A percentile compares a stretch with the other conserved stretches of the same genome.
Conservation (phyloP, 2,888 invertebrate species). For the Cantharis rustica region DNA sequence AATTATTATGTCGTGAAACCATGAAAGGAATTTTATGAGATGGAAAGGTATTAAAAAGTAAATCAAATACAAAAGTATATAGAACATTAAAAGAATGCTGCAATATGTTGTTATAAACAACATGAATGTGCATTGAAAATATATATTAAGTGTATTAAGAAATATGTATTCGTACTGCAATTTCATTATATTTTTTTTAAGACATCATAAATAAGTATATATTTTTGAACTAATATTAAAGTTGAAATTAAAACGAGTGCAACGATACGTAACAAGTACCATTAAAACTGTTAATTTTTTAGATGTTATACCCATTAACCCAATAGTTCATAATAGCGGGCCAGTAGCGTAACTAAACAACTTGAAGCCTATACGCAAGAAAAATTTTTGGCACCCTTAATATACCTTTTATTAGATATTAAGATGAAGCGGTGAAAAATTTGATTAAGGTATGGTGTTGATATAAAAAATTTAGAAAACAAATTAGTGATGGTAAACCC, state of each 20-base stretch:
- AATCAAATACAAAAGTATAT: background rate
- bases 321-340: too few species aligned
- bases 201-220: background rate
- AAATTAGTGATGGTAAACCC: too few species aligned
- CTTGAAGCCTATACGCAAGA: too few species aligned
- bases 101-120: background rate
- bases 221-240: background rate
- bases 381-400: too few species aligned
- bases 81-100: background rate
- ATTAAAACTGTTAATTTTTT: background rate
- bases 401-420: too few species aligned
- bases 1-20: background rate
- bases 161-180: background rate
- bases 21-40: background rate
- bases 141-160: background rate
- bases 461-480: too few species aligned
- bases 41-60: background rate
- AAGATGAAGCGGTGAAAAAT: too few species aligned
- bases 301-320: background rate
- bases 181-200: background rate
- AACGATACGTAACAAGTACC: background rate
- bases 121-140: background rate
- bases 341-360: too few species aligned
- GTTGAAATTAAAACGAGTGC: background rate
- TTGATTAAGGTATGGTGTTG: too few species aligned